Evolutionary conservation across 1,140 invertebrate genomes (phyloP).

Genomic region (Nixonia krombeini): DNA sequence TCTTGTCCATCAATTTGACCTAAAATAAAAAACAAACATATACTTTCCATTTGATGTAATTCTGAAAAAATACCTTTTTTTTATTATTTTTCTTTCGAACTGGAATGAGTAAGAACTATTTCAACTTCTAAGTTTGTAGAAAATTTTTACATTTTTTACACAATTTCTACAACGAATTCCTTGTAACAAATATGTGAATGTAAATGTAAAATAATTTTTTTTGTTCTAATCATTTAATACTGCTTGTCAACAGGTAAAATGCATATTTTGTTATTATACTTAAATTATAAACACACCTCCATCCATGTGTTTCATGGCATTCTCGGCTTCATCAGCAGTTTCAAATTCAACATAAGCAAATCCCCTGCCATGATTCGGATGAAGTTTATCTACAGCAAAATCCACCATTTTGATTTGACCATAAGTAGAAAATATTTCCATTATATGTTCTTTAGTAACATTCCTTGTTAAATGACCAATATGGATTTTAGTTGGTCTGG

Average conservation of each 20-base stretch:
- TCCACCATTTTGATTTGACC: conserved; percentile 92
- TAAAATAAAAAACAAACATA: conserved; percentile 47
- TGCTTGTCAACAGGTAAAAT: no score
- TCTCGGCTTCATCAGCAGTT: conserved; percentile 95
- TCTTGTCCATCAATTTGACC: conserved; percentile 93
- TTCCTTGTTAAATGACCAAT: conserved; percentile 93
- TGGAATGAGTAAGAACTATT: no score
- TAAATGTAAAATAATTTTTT: no score
- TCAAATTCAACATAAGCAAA: conserved; percentile 97
- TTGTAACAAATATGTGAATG: no score
- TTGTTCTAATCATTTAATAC: no score
- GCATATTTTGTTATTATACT: no score
- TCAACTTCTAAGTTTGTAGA: no score
- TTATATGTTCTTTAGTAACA: conserved; percentile 92
- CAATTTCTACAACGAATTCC: no score
- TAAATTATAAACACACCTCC: conserved; percentile 78
- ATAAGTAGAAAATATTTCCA: conserved; percentile 96
- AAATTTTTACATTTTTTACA: no score
- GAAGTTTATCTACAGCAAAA: conserved; percentile 88
- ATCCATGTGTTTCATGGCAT: conserved; percentile 99
- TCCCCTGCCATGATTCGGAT: conserved; percentile 87
- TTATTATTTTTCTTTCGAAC: no score
- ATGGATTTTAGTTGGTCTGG: conserved; percentile 91
- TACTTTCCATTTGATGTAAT: background rate
- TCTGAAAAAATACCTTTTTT: no score